Evolutionary conservation across 2,888 invertebrate genomes (phyloP), one percentile per base, ranked within the genome.

Genomic region (Tachina fera): DNA sequence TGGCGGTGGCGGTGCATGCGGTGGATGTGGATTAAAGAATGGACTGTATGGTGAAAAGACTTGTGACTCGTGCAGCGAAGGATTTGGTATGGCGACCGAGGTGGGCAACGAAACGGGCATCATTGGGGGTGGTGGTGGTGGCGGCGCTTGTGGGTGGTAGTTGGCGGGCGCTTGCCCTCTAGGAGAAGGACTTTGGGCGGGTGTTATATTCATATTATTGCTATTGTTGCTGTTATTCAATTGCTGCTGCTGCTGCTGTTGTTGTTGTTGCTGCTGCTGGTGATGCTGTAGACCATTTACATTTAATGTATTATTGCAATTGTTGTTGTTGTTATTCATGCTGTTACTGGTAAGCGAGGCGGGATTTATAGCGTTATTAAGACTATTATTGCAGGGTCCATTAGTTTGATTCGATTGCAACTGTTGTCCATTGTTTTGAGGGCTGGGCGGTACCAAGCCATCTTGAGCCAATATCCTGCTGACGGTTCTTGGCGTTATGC

Each of bases 1-100:
- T 19, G 88, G 88, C 74, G 81, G 81, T 61, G 88, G 91, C 80
- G 90, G 93, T 94, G 91, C 90, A 84, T 90, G 91, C 82, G 91
- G 91, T 83, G 92, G 91, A 93, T 94, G 92, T 82, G 94, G 94
- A 88, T 96, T 96, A 94, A 97, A 97, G 94, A 97, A 97, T 89
- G 97, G 97, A 91, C 97, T 97, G 94, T 97, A 97, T 89, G 97
- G 97, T 89, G 97, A 97, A 93, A 97, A 97, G 91, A 97, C 97
- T 94, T 97, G 97, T 92, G 97, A 97, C 94, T 97, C 97, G 94
- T 98, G 98, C 89, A 98, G 95, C 92, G 97, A 97, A 83, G 98
- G 98, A 93, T 98, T 98, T 84, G 98, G 97, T 93, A 98, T 98
- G 92, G 98, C 98, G 91, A 98, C 98, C 87, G 98, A 97, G 84